Conservation (phyloP, 23 tunicate species). For the Ciona savignyi region DNA sequence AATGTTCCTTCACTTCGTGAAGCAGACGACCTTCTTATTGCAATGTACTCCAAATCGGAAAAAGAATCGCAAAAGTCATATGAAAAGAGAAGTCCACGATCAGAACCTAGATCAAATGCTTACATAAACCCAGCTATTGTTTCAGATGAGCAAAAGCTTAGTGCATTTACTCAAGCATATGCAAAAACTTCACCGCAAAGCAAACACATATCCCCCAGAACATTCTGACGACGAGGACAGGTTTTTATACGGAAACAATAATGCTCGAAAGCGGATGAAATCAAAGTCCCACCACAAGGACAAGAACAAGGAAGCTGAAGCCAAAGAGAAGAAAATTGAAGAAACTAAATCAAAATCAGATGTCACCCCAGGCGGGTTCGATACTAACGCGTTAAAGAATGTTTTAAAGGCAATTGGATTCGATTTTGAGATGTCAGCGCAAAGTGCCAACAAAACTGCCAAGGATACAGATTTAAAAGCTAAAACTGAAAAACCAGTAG, state of each 20-base stretch:
- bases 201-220: slow-evolving; percentile 3
- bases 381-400: slow-evolving; percentile 70
- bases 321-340: not conserved
- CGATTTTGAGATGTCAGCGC: slow-evolving; percentile 70
- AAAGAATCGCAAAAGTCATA: not conserved
- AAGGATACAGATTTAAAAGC: not conserved
- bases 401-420: slow-evolving; percentile 89
- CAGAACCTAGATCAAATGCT: not conserved
- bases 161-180: slow-evolving; percentile 27
- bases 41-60: slow-evolving; percentile 8
- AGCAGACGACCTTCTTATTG: slow-evolving; percentile 13
- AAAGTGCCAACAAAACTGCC: slow-evolving; percentile 36
- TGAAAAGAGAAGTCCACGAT: not conserved
- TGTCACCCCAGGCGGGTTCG: slow-evolving; percentile 86
- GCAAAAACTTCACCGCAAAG: slow-evolving; percentile 14
- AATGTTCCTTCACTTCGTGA: not conserved
- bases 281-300: not conserved
- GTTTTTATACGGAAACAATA: slow-evolving; percentile 57
- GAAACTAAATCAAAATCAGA: not conserved
- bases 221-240: slow-evolving; percentile 48
- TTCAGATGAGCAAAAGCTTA: not conserved
- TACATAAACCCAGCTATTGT: slow-evolving; percentile 1
- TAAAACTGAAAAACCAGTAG: slow-evolving; percentile 3
- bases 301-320: not conserved
- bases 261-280: not conserved